Evolutionary conservation across 1,140 invertebrate species (phyloP).

Genomic region (Dendrolimus kikuchii): DNA sequence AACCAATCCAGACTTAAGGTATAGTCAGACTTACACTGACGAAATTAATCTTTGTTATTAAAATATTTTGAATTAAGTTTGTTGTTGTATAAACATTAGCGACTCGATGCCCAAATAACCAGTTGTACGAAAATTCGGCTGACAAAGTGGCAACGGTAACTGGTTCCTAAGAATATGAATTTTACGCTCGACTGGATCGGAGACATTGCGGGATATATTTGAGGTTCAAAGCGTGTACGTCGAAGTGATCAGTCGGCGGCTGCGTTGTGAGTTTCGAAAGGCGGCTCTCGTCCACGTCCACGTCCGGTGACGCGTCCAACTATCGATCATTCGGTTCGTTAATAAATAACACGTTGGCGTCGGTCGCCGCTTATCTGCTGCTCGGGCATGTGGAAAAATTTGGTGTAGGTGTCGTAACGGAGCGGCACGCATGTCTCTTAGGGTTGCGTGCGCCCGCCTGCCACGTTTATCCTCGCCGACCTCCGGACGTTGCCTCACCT

Average conservation of each 20-base stretch:
- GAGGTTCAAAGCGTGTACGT: conserved; percentile 32
- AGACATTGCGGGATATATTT: conserved; percentile 27
- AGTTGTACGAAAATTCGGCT: background rate
- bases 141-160: too few species aligned
- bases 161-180: conserved; percentile 19
- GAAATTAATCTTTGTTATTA: too few species aligned
- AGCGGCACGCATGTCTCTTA: conserved; percentile 60
- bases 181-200: conserved; percentile 29
- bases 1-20: background rate
- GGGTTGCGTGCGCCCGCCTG: conserved; percentile 58
- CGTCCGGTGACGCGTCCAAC: conserved; percentile 66
- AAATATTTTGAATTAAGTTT: background rate
- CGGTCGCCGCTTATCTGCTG: conserved; percentile 65
- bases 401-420: conserved; percentile 69
- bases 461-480: conserved; percentile 43
- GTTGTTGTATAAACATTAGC: background rate
- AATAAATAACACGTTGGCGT: conserved; percentile 70
- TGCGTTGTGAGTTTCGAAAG: conserved; percentile 59
- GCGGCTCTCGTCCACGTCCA: conserved; percentile 49
- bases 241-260: conserved; percentile 26
- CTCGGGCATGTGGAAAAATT: conserved; percentile 70
- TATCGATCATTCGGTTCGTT: conserved; percentile 72
- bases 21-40: too few species aligned
- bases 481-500: conserved; percentile 45
- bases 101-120: background rate